phyloP scores from a whole-genome alignment of 2,113 vertebrate species.

The Pangasianodon hypophthalmus region DNA sequence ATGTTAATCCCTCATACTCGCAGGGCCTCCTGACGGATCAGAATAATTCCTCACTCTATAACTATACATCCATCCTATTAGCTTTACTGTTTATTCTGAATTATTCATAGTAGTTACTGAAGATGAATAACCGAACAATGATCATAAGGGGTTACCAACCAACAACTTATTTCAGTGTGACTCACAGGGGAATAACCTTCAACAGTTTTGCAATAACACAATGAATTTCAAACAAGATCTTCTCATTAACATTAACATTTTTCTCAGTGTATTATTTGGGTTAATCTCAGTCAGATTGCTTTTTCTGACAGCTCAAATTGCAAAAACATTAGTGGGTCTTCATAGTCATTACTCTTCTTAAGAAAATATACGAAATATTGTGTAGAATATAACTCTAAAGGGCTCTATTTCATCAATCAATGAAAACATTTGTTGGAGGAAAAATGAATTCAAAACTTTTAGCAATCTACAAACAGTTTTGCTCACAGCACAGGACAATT shows the following conservation, averaged over 20 bases:
- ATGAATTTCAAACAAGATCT: neutral
- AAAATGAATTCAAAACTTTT: neutral
- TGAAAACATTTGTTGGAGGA: neutral
- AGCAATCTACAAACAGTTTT: neutral
- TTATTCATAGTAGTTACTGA: neutral
- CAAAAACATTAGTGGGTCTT: neutral
- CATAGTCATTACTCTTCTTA: neutral
- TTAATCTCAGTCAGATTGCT: slow-evolving; percentile 2
- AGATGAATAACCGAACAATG: neutral
- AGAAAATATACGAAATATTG: neutral
- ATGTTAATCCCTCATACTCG: neutral
- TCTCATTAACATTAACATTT: neutral
- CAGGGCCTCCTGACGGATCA: too few relatives aligned
- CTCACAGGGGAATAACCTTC: neutral
- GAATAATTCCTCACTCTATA: too few relatives aligned
- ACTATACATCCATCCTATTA: neutral
- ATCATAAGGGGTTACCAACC: neutral
- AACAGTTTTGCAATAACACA: neutral
- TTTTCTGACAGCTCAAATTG: neutral
- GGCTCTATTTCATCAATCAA: neutral
- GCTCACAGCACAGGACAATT: neutral
- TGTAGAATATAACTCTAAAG: neutral
- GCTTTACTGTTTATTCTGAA: neutral
- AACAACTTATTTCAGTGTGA: neutral
- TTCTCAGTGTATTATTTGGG: slow-evolving; percentile 12